These are phyloP conservation scores for Semotilus atromaculatus DNA, from an alignment of 2,797 vertebrate genomes.

Conservation along the genomic window DNA sequence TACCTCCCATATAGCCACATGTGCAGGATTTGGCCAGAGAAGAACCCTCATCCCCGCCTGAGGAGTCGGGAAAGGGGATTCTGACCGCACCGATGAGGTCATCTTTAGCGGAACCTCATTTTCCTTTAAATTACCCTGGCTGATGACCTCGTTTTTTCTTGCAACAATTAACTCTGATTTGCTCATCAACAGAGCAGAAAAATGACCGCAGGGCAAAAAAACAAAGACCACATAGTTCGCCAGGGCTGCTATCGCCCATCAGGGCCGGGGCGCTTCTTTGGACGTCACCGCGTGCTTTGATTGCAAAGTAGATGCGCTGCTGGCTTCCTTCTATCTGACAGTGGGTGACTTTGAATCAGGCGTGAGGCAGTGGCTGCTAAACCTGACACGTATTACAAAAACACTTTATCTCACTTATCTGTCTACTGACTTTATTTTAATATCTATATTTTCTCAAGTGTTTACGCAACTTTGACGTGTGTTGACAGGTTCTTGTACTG, in stretches of 20 bases:
- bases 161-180: conserved; percentile 82
- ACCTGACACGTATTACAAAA: conserved; percentile 18
- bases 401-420: conserved; percentile 39
- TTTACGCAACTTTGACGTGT: conserved; percentile 9
- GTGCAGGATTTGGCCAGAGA: conserved; percentile 74
- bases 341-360: conserved; percentile 53
- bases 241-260: conserved; percentile 59
- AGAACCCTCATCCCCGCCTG: conserved; percentile 76
- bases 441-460: conserved; percentile 20
- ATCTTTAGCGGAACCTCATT: conserved; percentile 77
- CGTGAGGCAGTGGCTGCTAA: conserved; percentile 38
- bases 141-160: conserved; percentile 81
- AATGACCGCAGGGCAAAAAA: conserved; percentile 57
- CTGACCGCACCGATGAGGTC: conserved; percentile 77
- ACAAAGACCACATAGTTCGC: conserved; percentile 70
- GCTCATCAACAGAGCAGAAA: conserved; percentile 77
- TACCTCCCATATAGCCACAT: conserved; percentile 65
- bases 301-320: conserved; percentile 63
- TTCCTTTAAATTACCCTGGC: conserved; percentile 81
- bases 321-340: conserved; percentile 59
- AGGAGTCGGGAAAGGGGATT: conserved; percentile 69
- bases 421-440: conserved; percentile 21
- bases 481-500: conserved; percentile 7
- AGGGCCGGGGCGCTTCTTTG: conserved; percentile 68
- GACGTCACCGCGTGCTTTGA: conserved; percentile 73